Evolutionary conservation across 2,113 vertebrate species (phyloP).

Genomic region (Vidua macroura): DNA sequence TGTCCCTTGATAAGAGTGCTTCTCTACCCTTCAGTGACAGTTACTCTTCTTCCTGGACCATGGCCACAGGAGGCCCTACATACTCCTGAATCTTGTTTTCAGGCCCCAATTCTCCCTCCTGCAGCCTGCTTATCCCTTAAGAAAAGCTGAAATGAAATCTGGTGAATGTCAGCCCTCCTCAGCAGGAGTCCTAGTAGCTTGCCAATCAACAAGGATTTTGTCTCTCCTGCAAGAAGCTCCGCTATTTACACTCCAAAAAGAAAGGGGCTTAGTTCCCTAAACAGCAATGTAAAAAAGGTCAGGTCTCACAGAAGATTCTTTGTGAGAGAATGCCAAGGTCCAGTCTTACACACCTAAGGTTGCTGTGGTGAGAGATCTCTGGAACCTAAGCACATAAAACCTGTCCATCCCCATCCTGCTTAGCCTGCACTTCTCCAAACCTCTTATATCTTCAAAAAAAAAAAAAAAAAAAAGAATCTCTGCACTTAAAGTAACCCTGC

Average conservation of each 20-base stretch:
- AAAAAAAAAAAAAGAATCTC: neutral
- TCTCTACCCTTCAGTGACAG: neutral
- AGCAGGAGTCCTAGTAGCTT: neutral
- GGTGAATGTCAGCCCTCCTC: neutral
- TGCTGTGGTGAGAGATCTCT: neutral
- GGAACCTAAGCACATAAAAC: neutral
- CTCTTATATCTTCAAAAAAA: neutral
- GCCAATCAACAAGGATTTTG: neutral
- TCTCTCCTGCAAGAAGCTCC: neutral
- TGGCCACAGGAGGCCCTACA: neutral
- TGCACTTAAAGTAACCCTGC: neutral
- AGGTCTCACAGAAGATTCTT: neutral
- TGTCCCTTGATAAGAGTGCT: neutral
- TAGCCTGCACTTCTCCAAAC: neutral
- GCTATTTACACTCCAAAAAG: neutral
- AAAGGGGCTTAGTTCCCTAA: neutral
- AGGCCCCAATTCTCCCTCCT: neutral
- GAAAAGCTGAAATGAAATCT: neutral
- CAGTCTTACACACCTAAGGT: neutral
- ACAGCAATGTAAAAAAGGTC: neutral
- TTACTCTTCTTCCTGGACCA: neutral
- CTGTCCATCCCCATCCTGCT: neutral
- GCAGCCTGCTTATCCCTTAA: neutral
- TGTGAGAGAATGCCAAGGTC: neutral
- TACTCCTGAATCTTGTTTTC: neutral